phyloP scores from a whole-genome alignment of 2,797 vertebrate species.

The Peromyscus nudipes region DNA sequence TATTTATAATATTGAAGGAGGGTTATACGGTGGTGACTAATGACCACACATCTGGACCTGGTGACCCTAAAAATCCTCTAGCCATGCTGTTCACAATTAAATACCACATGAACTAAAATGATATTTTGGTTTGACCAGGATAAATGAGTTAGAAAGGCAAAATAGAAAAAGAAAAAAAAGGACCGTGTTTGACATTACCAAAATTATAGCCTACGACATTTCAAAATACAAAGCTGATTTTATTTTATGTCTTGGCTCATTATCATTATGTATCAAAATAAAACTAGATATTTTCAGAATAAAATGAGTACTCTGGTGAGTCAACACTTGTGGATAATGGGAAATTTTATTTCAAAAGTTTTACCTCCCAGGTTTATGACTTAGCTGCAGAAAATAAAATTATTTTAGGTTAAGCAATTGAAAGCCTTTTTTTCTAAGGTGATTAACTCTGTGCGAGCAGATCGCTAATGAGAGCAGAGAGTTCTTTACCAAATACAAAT shows the following conservation, averaged over 20 bases:
- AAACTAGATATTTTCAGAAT: constrained; percentile 73
- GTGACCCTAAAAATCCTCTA: constrained; percentile 90
- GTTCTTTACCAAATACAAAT: neutral
- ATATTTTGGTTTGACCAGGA: constrained; percentile 87
- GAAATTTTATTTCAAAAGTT: constrained; percentile 51
- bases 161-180: constrained; percentile 82
- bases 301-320: constrained; percentile 22
- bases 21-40: constrained; percentile 90
- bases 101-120: constrained; percentile 89
- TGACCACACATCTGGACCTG: constrained; percentile 89
- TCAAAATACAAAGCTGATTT: constrained; percentile 33
- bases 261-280: neutral
- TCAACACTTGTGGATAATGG: neutral
- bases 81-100: constrained; percentile 89
- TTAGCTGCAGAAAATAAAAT: constrained; percentile 76
- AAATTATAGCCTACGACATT: constrained; percentile 55
- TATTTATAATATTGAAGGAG: constrained; percentile 89
- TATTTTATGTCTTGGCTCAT: neutral
- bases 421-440: constrained; percentile 67
- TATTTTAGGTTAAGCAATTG: constrained; percentile 74
- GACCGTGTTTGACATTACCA: constrained; percentile 70
- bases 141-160: constrained; percentile 86
- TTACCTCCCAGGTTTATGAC: constrained; percentile 73
- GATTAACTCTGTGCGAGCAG: constrained; percentile 61
- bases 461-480: neutral